Evolutionary conservation across 1,140 invertebrate genomes (phyloP).

Genomic region (Mamestra configurata): DNA sequence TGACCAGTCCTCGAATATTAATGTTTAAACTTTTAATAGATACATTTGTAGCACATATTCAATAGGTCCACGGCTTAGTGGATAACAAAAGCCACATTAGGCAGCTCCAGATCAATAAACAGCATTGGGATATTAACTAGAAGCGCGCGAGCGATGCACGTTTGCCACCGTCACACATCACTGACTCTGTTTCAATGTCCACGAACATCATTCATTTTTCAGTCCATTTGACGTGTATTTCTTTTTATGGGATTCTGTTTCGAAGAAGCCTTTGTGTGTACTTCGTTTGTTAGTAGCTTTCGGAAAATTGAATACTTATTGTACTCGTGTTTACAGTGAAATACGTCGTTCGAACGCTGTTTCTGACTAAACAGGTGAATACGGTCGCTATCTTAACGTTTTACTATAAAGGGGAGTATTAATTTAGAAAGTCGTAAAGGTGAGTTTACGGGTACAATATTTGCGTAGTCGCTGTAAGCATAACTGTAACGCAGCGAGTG

Average conservation of each 20-base stretch:
- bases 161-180: conserved; percentile 33
- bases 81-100: conserved; percentile 62
- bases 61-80: conserved; percentile 60
- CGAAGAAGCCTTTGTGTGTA: not conserved
- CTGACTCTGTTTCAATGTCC: conserved; percentile 24
- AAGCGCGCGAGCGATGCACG: conserved; percentile 41
- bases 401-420: conserved; percentile 13
- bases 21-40: conserved; percentile 56
- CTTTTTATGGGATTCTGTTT: conserved; percentile 8
- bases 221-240: conserved; percentile 13
- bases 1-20: conserved; percentile 11
- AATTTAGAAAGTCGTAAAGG: conserved; percentile 30
- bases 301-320: not conserved
- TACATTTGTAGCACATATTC: conserved; percentile 45
- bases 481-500: conserved; percentile 66
- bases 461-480: conserved; percentile 52
- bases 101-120: conserved; percentile 59
- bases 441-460: conserved; percentile 51
- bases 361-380: conserved; percentile 10
- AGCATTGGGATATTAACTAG: conserved; percentile 56
- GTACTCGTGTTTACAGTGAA: not conserved
- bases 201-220: conserved; percentile 31
- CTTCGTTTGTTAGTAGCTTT: not conserved
- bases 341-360: not conserved
- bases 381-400: not conserved